Evolutionary conservation across 2,888 invertebrate genomes (phyloP).

Genomic region (Aphidius colemani): DNA sequence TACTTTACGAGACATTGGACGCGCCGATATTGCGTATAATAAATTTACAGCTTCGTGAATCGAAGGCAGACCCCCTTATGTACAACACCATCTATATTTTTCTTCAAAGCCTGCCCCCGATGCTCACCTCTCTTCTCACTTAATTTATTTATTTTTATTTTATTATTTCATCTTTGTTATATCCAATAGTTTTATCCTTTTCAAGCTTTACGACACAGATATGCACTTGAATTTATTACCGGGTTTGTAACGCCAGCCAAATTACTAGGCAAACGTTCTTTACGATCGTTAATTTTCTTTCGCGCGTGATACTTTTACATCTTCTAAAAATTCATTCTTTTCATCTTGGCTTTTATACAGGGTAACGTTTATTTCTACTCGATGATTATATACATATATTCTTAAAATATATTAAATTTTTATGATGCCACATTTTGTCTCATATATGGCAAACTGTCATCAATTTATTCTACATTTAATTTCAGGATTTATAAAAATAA

Average conservation of each 20-base stretch:
- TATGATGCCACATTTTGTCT: too few species aligned
- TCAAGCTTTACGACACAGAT: slow-evolving; percentile 40
- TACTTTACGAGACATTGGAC: slow-evolving; percentile 33
- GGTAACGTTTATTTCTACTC: too few species aligned
- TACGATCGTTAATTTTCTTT: slow-evolving; percentile 41
- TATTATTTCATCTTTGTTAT: too few species aligned
- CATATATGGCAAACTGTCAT: too few species aligned
- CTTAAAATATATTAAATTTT: too few species aligned
- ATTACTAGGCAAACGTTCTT: slow-evolving; percentile 42
- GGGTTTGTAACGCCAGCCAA: slow-evolving; percentile 40
- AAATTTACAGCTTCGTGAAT: slow-evolving; percentile 36
- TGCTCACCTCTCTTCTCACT: slow-evolving; percentile 10
- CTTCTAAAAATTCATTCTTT: neutral
- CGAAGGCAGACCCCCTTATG: slow-evolving; percentile 30
- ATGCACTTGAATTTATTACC: slow-evolving; percentile 40
- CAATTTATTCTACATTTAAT: too few species aligned
- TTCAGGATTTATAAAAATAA: too few species aligned
- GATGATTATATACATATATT: too few species aligned
- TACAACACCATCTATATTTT: slow-evolving; percentile 4
- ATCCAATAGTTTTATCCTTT: neutral
- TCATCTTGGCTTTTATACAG: neutral
- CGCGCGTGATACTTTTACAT: slow-evolving; percentile 20
- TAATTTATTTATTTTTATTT: too few species aligned
- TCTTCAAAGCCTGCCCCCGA: slow-evolving; percentile 6
- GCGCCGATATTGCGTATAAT: slow-evolving; percentile 38